phyloP scores from a whole-genome alignment of 1,140 invertebrate species.

The Diabrotica undecimpunctata region DNA sequence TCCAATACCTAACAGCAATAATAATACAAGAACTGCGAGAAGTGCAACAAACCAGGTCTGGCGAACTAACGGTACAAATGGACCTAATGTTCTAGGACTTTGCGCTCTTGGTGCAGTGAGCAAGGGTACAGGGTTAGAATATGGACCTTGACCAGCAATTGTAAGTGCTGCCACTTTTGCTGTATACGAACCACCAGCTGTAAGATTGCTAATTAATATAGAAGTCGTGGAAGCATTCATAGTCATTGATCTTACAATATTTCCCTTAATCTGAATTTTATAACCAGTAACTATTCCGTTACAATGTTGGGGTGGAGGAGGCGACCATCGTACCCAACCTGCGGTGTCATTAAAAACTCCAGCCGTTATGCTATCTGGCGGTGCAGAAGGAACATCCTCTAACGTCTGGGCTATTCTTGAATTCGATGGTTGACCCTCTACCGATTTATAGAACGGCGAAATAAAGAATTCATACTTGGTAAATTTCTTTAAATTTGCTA shows the following conservation, averaged over 20 bases:
- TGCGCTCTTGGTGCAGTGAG: constrained; percentile 41
- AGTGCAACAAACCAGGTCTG: constrained; percentile 77
- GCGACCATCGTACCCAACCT: constrained; percentile 70
- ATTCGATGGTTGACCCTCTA: constrained; percentile 80
- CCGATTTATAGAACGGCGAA: constrained; percentile 79
- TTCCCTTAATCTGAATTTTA: constrained; percentile 57
- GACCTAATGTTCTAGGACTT: constrained; percentile 44
- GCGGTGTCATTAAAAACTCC: constrained; percentile 81
- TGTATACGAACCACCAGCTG: constrained; percentile 66
- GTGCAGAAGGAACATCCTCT: constrained; percentile 73
- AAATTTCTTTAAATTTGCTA: constrained; percentile 73
- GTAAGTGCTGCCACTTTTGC: constrained; percentile 73
- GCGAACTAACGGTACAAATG: constrained; percentile 52
- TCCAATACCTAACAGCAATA: constrained; percentile 62
- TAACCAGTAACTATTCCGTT: constrained; percentile 82
- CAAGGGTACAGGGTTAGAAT: constrained; percentile 56
- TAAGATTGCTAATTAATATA: constrained; percentile 68
- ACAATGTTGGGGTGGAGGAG: constrained; percentile 71
- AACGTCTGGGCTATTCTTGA: constrained; percentile 65
- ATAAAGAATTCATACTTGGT: constrained; percentile 86
- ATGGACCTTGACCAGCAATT: constrained; percentile 64
- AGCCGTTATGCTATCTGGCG: constrained; percentile 77
- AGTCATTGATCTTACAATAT: constrained; percentile 45
- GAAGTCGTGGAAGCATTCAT: constrained; percentile 70
- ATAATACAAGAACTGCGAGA: constrained; percentile 64